Conservation (phyloP, 1,140 invertebrate species). For the Conus ventricosus region DNA sequence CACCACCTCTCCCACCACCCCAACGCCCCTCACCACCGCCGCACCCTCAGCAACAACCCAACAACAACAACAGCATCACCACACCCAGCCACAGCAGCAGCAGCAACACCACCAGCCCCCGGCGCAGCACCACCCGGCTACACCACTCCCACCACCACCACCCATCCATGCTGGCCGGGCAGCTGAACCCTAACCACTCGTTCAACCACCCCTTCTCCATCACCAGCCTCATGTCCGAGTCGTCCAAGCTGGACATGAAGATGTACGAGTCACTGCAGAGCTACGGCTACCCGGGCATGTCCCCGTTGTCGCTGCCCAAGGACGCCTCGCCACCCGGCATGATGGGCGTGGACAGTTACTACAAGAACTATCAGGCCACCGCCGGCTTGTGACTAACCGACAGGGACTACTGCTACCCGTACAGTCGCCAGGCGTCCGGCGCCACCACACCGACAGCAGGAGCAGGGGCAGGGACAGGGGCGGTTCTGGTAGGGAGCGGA, state of each 20-base stretch:
- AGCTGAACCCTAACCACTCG: constrained; percentile 64
- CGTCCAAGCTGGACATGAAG: constrained; percentile 72
- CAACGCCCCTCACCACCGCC: constrained; percentile 53
- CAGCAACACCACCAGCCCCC: constrained; percentile 76
- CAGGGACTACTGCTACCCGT: background rate
- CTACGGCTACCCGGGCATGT: constrained; percentile 68
- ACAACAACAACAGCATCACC: constrained; percentile 62
- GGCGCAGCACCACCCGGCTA: constrained; percentile 73
- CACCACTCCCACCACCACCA: constrained; percentile 76
- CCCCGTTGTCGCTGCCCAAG: constrained; percentile 62
- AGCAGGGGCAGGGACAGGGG: too few relatives aligned
- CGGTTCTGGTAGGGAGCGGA: background rate
- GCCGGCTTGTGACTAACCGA: constrained; percentile 61
- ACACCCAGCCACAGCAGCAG: constrained; percentile 54
- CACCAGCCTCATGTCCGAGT: constrained; percentile 73
- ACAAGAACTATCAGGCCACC: constrained; percentile 71
- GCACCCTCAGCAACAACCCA: constrained; percentile 38
- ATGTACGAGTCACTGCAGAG: constrained; percentile 68
- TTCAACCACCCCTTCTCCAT: constrained; percentile 92
- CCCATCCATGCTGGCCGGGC: constrained; percentile 68
- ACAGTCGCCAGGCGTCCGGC: too few relatives aligned
- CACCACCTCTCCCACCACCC: constrained; percentile 72
- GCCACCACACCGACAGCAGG: background rate
- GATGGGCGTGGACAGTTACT: constrained; percentile 59
- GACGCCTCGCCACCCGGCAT: constrained; percentile 57